Base-by-base conservation (phyloP, 1,140 invertebrate genomes). In the Caenorhabditis brenneri region DNA sequence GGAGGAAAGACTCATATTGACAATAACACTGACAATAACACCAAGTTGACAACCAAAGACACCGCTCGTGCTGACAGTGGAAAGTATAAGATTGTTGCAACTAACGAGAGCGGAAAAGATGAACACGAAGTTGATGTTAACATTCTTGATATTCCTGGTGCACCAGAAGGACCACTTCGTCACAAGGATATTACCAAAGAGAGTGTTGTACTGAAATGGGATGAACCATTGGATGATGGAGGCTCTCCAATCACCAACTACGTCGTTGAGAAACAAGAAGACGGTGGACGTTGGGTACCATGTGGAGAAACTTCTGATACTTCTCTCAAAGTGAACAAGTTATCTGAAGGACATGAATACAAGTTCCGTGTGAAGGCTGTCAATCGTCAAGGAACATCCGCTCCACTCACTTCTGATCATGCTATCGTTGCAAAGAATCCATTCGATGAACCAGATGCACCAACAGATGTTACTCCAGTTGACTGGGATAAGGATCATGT, bases 261-360 rank as follows among this genome's bases (percentile, higher is more conserved):
- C 90, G 92, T 97, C 16, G 94, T 99, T 87, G 97, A 99, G 92
- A 94, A 96, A 91, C 95, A 97, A 92, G 97, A 99, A 86, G 86
- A 91, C 29, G 88, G 88, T 31, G 89, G 89, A 27, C 84, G 89
- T 36, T 90, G 89, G 89, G 90, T 90, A 19, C 89, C 88, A 92
- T 94, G 87, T 60, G 95, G 95, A 79, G 96, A 96, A 83, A 93
- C 93, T 84, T 95, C 97, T 88, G 96, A 97, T 89, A 94, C 94
- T 87, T 93, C 93, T 79, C 92, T 95, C 2, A 91, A 97, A 33
- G 93, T 90, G 19, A 85, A 81, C 53, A 88, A 89, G 10, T 92
- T 99, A 0, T 95, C 95, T 69, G 96, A 97, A 92, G 97, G 97
- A 84, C 97, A 99, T 91, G 96, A 97, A 90, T 99, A 99, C 91